Evolutionary conservation across 2,113 vertebrate species (phyloP).

Genomic region (Saguinus imperator): DNA sequence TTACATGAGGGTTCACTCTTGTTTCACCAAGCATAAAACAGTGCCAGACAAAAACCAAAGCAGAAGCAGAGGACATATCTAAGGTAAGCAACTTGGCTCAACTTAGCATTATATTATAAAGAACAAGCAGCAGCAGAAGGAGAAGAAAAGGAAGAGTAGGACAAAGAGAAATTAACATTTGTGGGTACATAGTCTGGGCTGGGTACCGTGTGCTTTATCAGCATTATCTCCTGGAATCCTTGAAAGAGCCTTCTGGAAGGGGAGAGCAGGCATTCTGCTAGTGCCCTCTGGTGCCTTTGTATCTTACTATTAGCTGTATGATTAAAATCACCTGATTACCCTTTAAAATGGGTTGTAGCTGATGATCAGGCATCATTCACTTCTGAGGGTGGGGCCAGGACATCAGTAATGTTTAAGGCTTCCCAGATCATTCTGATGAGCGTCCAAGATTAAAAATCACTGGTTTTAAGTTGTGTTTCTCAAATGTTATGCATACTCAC

Average conservation of each 20-base stretch:
- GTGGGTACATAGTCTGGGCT: not conserved
- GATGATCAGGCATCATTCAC: not conserved
- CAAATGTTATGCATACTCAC: not conserved
- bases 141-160: not conserved
- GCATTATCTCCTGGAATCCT: not conserved
- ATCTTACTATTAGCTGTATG: not conserved
- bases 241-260: no score
- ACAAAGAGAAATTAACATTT: not conserved
- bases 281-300: fast-evolving
- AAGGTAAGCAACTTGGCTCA: not conserved
- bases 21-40: not conserved
- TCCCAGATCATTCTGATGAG: not conserved
- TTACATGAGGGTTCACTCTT: no score
- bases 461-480: not conserved
- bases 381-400: not conserved
- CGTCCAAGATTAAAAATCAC: not conserved
- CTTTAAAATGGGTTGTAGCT: not conserved
- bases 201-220: not conserved
- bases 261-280: no score
- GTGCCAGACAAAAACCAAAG: not conserved
- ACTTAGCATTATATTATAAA: not conserved
- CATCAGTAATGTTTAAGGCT: not conserved
- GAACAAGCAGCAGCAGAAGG: not conserved
- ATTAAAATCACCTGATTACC: not conserved
- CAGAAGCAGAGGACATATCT: not conserved